Evolutionary conservation across 2,113 vertebrate species (phyloP).

Genomic region (Fregata magnificens): DNA sequence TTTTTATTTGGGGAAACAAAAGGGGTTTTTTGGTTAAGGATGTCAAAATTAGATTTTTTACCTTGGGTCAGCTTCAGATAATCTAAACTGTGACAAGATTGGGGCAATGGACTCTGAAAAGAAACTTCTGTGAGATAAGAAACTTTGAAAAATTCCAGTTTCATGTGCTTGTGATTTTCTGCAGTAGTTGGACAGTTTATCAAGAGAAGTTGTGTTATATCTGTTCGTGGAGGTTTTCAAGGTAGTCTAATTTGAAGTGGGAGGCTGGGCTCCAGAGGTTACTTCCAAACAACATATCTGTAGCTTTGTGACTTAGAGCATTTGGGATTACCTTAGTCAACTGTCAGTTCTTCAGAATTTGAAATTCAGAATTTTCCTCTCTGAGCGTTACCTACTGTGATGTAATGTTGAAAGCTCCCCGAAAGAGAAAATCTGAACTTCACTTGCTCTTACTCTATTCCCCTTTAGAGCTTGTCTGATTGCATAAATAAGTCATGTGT

Average conservation of each 20-base stretch:
- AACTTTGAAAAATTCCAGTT: background rate
- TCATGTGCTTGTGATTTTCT: background rate
- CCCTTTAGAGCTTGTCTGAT: background rate
- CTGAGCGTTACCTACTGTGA: background rate
- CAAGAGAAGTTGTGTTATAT: background rate
- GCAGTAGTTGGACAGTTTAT: background rate
- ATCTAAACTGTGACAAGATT: background rate
- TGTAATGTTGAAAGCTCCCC: background rate
- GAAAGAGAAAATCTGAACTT: background rate
- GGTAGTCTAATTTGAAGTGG: background rate
- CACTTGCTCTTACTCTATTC: background rate
- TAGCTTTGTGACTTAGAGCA: background rate
- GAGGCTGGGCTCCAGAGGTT: background rate
- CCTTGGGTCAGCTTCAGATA: background rate
- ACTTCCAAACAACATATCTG: background rate
- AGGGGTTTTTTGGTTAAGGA: rapidly evolving
- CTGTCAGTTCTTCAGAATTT: background rate
- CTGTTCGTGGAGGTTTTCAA: rapidly evolving
- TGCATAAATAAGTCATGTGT: background rate
- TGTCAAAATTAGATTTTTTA: background rate
- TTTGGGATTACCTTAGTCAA: background rate
- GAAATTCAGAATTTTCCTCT: background rate
- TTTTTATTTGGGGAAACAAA: background rate
- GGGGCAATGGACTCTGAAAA: background rate
- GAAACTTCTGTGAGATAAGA: background rate